phyloP scores from a whole-genome alignment of 2,888 invertebrate species.

The Caenorhabditis macrosperma region DNA sequence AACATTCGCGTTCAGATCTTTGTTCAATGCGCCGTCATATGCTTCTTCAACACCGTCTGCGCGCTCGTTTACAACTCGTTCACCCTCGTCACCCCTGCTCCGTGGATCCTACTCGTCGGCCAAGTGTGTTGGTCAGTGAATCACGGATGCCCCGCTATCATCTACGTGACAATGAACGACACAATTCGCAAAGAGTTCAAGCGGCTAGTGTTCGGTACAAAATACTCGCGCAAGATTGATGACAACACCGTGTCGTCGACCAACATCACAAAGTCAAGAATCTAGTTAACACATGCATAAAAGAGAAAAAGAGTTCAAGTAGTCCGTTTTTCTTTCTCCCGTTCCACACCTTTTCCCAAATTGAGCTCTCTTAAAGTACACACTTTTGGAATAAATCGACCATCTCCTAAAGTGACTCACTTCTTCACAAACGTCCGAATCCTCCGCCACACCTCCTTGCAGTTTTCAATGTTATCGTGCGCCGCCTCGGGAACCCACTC shows the following conservation, averaged over 20 bases:
- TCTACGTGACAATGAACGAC: slow-evolving; percentile 50
- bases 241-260: not conserved
- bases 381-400: not conserved
- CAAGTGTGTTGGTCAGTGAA: slow-evolving; percentile 41
- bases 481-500: slow-evolving; percentile 66
- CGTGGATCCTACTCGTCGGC: slow-evolving; percentile 32
- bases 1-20: slow-evolving; percentile 19
- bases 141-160: slow-evolving; percentile 40
- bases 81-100: slow-evolving; percentile 25
- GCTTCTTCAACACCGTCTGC: slow-evolving; percentile 46
- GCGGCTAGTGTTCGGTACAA: not conserved
- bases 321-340: not conserved
- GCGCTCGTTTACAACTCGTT: slow-evolving; percentile 49
- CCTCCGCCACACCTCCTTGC: slow-evolving; percentile 65
- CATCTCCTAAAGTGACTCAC: slow-evolving; percentile 24
- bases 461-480: slow-evolving; percentile 73
- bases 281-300: too few relatives aligned
- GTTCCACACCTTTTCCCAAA: not conserved
- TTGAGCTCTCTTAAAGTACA: not conserved
- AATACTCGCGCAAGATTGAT: slow-evolving; percentile 10
- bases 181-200: slow-evolving; percentile 41
- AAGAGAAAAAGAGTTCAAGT: too few relatives aligned
- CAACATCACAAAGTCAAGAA: not conserved
- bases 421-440: slow-evolving; percentile 67
- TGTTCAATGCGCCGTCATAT: slow-evolving; percentile 50